Evolutionary conservation across 2,113 vertebrate genomes (phyloP).

Genomic region (Budorcas taxicolor): DNA sequence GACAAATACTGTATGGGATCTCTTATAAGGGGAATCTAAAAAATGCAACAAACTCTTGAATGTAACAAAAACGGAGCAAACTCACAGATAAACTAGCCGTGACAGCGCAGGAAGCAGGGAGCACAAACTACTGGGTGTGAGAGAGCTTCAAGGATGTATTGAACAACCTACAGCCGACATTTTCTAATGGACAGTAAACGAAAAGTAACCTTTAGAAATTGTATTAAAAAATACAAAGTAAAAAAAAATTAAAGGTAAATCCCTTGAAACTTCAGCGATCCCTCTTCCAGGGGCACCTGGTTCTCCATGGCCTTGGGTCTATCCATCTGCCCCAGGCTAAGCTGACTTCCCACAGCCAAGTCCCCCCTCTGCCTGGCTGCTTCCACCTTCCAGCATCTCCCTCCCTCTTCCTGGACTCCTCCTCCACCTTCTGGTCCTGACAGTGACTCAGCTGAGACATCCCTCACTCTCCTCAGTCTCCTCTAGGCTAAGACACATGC

Average conservation of each 20-base stretch:
- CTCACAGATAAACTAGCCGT: background rate
- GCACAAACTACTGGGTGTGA: background rate
- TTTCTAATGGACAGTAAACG: too few species aligned
- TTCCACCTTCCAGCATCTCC: background rate
- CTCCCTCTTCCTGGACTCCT: background rate
- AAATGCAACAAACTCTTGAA: background rate
- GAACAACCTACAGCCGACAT: background rate
- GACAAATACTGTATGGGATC: background rate
- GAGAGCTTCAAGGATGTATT: background rate
- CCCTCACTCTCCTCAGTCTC: background rate
- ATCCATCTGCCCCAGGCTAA: background rate
- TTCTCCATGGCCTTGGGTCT: background rate
- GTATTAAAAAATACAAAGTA: background rate
- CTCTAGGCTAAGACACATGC: background rate
- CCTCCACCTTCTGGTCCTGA: background rate
- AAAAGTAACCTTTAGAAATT: background rate
- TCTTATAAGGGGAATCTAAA: background rate
- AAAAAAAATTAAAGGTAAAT: background rate
- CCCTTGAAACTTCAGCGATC: background rate
- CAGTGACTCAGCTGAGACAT: background rate
- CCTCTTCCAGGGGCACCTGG: too few species aligned
- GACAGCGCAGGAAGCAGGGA: background rate
- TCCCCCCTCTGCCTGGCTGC: background rate
- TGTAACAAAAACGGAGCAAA: background rate
- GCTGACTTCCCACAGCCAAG: background rate